Evolutionary conservation across 2,888 invertebrate genomes (phyloP).

Genomic region (Andrena praecox): DNA sequence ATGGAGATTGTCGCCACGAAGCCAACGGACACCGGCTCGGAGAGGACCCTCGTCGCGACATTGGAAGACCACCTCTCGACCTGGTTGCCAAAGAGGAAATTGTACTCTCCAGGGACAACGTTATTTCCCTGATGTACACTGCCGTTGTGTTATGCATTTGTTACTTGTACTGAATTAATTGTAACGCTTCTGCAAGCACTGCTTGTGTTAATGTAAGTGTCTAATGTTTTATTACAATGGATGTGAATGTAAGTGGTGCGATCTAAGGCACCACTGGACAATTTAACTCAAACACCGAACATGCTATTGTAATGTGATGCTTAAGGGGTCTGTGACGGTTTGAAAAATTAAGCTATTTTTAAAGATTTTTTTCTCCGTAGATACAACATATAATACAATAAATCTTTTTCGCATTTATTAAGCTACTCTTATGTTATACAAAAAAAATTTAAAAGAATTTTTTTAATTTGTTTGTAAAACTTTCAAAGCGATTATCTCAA

Average conservation of each 20-base stretch:
- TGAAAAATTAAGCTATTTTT: neutral
- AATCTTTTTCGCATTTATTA: too few species aligned
- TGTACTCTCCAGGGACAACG: neutral
- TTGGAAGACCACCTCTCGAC: conserved; percentile 96
- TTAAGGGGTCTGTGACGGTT: neutral
- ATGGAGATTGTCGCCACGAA: conserved; percentile 89
- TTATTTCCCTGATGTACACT: neutral
- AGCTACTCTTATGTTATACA: too few species aligned
- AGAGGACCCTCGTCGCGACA: conserved; percentile 95
- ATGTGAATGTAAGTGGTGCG: neutral
- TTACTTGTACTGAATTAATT: conserved; percentile 37
- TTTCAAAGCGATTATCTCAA: too few species aligned
- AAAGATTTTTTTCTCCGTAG: too few species aligned
- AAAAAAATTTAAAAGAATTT: too few species aligned
- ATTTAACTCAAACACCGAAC: neutral
- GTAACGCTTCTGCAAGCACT: neutral
- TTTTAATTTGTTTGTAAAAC: too few species aligned
- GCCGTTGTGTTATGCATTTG: neutral
- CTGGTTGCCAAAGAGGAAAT: conserved; percentile 84
- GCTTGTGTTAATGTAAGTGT: conserved; percentile 19
- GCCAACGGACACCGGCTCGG: conserved; percentile 91
- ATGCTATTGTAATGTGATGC: neutral
- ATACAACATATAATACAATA: too few species aligned
- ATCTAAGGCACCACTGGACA: neutral
- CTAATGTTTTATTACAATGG: neutral